Percentiles rank a stretch among this genome's conserved stretches.
phyloP scores from a whole-genome alignment of 2,113 vertebrate species.

The Cairina moschata region DNA sequence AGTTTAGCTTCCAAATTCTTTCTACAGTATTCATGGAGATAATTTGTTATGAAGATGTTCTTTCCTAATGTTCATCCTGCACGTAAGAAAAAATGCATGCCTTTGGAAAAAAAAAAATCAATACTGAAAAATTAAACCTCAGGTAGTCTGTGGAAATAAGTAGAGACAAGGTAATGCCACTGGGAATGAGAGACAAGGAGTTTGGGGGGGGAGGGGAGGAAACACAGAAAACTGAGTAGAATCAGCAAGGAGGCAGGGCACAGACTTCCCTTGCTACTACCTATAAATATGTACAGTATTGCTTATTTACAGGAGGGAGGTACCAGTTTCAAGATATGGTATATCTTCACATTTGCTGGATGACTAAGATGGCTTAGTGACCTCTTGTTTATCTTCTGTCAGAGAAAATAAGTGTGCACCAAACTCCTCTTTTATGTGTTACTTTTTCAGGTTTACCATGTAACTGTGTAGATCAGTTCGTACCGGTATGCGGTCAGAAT shows the following conservation, averaged over 20 bases:
- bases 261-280: neutral
- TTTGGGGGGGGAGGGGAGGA: neutral
- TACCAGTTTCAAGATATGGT: neutral
- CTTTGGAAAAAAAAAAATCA: neutral
- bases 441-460: conserved; percentile 88
- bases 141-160: neutral
- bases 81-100: neutral
- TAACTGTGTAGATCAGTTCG: conserved; percentile 92
- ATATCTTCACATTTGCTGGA: neutral
- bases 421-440: neutral
- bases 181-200: neutral
- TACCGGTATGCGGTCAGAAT: conserved; percentile 93
- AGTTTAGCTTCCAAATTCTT: neutral
- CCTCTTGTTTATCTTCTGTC: neutral
- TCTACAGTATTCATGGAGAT: neutral
- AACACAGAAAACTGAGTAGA: neutral
- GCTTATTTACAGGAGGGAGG: neutral
- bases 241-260: neutral
- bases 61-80: neutral
- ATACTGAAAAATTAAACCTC: neutral
- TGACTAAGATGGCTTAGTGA: neutral
- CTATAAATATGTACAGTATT: rapidly evolving
- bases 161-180: neutral
- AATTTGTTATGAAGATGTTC: neutral
- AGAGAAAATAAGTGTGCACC: neutral